phyloP scores from a whole-genome alignment of 2,888 invertebrate genomes.

The Athrips mouffetella region DNA sequence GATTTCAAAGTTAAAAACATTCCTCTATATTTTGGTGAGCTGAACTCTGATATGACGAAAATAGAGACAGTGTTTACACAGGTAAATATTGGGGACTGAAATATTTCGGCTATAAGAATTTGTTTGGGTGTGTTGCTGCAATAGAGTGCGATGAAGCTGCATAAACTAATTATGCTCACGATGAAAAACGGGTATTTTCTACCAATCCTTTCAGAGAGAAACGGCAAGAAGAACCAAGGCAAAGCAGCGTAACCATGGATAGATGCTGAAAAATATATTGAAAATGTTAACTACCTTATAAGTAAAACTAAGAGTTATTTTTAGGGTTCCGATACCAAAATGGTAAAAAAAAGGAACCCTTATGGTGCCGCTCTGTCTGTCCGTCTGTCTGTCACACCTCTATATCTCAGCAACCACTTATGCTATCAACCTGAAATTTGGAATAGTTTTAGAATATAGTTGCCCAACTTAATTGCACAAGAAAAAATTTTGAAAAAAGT shows the following conservation, averaged over 20 bases:
- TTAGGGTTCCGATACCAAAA: too few species aligned
- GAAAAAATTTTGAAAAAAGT: too few species aligned
- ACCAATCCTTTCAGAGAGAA: background rate
- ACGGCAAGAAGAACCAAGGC: background rate
- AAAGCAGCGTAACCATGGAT: slow-evolving; percentile 1
- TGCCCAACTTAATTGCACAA: too few species aligned
- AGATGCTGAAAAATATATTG: background rate
- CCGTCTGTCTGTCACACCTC: too few species aligned
- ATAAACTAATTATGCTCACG: background rate
- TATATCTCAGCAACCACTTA: too few species aligned
- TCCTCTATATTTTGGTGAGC: slow-evolving; percentile 27
- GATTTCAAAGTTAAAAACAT: slow-evolving; percentile 24
- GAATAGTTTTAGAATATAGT: too few species aligned
- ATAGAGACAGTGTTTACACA: slow-evolving; percentile 11
- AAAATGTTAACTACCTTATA: too few species aligned
- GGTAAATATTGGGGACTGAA: background rate
- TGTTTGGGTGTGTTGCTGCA: background rate
- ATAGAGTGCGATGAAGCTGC: background rate
- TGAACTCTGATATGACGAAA: slow-evolving; percentile 25
- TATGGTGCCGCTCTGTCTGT: too few species aligned
- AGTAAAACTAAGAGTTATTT: too few species aligned
- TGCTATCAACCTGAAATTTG: too few species aligned
- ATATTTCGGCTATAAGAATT: background rate
- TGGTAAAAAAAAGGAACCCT: too few species aligned
- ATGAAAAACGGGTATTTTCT: background rate